Percentiles rank a stretch among this genome's conserved stretches.
These are phyloP conservation scores for Meriones psammophilus DNA, from an alignment of 2,797 vertebrate genomes.

Conservation along the genomic window DNA sequence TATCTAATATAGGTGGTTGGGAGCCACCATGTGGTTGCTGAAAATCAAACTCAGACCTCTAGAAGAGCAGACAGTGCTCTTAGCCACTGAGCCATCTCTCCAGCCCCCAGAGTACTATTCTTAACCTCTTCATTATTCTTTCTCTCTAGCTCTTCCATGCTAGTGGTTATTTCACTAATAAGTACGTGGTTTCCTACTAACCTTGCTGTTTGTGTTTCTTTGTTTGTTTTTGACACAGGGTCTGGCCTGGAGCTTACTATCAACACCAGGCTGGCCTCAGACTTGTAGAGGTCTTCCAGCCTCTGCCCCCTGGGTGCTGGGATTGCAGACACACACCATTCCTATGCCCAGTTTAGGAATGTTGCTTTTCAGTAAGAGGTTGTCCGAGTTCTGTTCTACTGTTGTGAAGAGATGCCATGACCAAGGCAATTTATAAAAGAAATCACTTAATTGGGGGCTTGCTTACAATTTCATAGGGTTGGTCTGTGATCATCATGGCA, in stretches of 20 bases:
- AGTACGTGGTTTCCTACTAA: slow-evolving; percentile 15
- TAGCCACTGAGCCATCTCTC: too few relatives aligned
- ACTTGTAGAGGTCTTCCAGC: neutral
- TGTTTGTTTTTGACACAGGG: neutral
- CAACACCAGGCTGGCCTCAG: neutral
- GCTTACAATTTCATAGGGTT: neutral
- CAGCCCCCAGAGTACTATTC: neutral
- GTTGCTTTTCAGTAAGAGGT: neutral
- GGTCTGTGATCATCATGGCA: neutral
- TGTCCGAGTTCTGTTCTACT: neutral
- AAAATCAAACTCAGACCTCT: too few relatives aligned
- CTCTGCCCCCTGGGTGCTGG: neutral
- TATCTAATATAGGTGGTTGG: too few relatives aligned
- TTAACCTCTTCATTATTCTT: slow-evolving; percentile 32
- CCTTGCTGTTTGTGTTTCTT: slow-evolving; percentile 12
- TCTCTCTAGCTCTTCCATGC: neutral
- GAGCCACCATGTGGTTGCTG: too few relatives aligned
- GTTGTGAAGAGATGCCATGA: neutral
- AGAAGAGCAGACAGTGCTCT: too few relatives aligned
- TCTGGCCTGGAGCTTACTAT: neutral
- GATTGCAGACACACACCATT: neutral
- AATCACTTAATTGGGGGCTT: neutral
- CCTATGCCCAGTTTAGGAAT: neutral
- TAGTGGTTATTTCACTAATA: neutral
- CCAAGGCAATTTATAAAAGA: neutral